Evolutionary conservation across 2,797 vertebrate species (phyloP), one percentile per base, ranked within the genome.

Genomic region (Acridotheres tristis): DNA sequence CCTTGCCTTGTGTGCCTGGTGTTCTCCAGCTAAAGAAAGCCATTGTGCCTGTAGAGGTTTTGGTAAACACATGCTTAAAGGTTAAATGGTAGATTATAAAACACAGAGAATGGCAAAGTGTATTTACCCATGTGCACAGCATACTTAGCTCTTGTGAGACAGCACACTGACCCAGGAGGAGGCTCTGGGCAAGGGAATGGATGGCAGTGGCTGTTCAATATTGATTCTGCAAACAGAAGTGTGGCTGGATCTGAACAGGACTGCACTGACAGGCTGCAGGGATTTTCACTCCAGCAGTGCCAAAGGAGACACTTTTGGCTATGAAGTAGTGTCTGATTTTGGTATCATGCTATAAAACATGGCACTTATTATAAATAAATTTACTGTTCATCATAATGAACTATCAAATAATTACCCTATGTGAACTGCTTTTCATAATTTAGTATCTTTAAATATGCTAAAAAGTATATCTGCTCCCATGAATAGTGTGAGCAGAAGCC

Each of bases 371-470:
- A 69, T 83, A 89, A 88, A 88, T 74, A 85, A 80, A 74, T 68
- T n/a, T 79, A 7, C 48, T 84, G 18, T 82, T 89, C 78, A 16
- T 92, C 55, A 74, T 80, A 89, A 85, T 95, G 82, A 78, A 42
- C 79, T 69, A 87, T 84, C 73, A 89, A 78, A 86, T 96, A 93
- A 93, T 93, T 95, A 89, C 76, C 91, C 91, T 76, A 3, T 73
- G 63, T 85, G 88, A 96, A 90, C 88, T 94, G 74, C 12, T 69
- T 81, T 94, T 69, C 76, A 76, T 96, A 91, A 95, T 89, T 93
- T 84, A 93, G 4, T 85, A 25, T 58, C 78, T 89, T 96, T 65
- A 93, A 93, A 80, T 92, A 69, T 88, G 82, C 48, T 85, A 42
- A 47, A 78, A 85, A 88, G 59, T 79, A 27, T 89, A 17, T 88